These are phyloP conservation scores for Cliona cf. orientalis DNA, from an alignment of 37 sponge, comb jelly and placozoan species.

Conservation along the genomic window DNA sequence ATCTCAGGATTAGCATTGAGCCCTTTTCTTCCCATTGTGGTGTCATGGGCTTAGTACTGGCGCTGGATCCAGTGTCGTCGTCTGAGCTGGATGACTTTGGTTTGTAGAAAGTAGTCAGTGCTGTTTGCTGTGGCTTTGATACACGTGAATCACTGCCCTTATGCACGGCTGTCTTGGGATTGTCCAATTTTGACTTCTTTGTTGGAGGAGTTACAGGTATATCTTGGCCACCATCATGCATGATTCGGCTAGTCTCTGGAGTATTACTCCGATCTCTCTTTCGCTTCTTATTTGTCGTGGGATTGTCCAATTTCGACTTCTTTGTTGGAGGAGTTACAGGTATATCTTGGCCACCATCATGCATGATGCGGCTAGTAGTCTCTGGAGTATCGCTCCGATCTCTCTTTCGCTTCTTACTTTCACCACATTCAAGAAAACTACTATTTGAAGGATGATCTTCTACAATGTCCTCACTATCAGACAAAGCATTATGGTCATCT, in stretches of 20 bases:
- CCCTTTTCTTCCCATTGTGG: conserved; percentile 18
- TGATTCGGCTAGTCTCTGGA: no score
- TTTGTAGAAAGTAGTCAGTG: background rate
- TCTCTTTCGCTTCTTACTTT: no score
- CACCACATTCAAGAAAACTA: no score
- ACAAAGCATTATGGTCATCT: background rate
- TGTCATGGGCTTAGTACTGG: background rate
- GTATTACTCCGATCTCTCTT: no score
- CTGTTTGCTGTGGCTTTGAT: background rate
- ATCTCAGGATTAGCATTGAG: conserved; percentile 27
- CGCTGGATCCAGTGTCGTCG: background rate
- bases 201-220: background rate
- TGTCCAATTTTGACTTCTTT: background rate
- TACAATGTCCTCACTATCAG: no score
- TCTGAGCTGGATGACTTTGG: background rate
- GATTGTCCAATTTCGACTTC: background rate
- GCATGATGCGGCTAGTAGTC: no score
- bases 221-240: no score
- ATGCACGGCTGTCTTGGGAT: background rate
- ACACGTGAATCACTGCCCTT: background rate
- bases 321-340: background rate
- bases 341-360: no score
- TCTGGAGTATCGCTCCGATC: no score
- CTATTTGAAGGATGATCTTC: no score
- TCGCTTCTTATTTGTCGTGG: no score